Base-by-base conservation (phyloP, 2,888 invertebrate species). In the Meghimatium bilineatum region DNA sequence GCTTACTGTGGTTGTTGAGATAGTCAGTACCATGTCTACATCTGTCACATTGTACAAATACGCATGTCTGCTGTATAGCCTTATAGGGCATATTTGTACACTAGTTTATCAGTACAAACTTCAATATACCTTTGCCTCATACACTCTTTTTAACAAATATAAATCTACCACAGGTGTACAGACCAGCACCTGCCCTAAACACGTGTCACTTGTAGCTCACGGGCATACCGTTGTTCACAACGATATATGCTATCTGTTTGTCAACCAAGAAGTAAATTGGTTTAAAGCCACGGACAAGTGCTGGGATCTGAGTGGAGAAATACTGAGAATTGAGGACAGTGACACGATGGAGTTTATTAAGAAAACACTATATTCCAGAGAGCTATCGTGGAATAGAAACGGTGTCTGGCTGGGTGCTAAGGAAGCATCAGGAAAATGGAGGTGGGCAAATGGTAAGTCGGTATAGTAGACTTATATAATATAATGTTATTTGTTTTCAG, bases 331-430 rank as follows among this genome's bases (percentile, higher is more conserved):
- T 17, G 85, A 86, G 20, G 82, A 89, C 71, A 71, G 74, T 66
- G 86, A 82, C 14, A 90, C 90, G 60, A 91, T 91, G 91, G 72
- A 88, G 26, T 90, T 90, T 84, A 85, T 91, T 14, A 89, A 87
- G 82, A 34, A 34, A 56, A 1, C 75, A 66, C 86, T 91, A 23
- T 85, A 87, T 77, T 89, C 90, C 0, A 74, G 66, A 29, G 86
- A 88, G 74, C 84, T 90, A 32, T 85, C 89, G 34, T 91, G 91
- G 91, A 67, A 67, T 71, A 89, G 85, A 49, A 88, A 89, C 72
- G 91, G 91, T 23, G 91, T 90, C 20, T 92, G 91, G 91, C 88
- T 89, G 63, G 91, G 91, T 23, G 90, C 91, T 12, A 87, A 88
- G 83, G 87, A 88, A 60, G 76, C 86, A 26, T 66, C 86, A 32